These are phyloP conservation scores for Cephonodes hylas DNA, from an alignment of 2,888 invertebrate genomes.

Conservation along the genomic window DNA sequence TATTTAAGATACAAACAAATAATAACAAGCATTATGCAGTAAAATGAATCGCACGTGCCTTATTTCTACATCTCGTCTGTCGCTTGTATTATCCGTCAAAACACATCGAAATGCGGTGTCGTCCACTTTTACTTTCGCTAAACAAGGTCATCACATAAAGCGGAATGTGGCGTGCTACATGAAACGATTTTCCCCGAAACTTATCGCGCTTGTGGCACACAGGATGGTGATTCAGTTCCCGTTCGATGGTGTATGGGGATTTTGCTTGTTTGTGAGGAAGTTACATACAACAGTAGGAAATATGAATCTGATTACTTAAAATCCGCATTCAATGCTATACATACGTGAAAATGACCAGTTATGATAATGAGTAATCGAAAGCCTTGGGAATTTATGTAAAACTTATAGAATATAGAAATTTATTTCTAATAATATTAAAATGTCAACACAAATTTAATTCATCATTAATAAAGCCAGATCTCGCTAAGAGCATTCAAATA, in stretches of 20 bases:
- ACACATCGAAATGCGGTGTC: neutral
- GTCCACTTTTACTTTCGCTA: neutral
- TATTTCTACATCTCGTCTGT: neutral
- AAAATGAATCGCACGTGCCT: neutral
- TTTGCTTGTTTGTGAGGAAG: neutral
- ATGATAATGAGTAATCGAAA: no score
- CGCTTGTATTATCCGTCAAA: neutral
- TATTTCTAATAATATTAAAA: no score
- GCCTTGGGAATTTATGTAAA: no score
- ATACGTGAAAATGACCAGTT: no score
- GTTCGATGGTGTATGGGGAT: neutral
- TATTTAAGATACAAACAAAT: neutral
- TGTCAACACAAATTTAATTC: no score
- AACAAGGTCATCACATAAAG: neutral
- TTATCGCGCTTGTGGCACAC: neutral
- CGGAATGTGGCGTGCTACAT: neutral
- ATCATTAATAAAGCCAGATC: no score
- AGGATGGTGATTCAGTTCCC: slow-evolving; percentile 3
- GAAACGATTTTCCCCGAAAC: slow-evolving; percentile 4
- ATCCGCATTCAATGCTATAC: neutral
- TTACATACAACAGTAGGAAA: neutral
- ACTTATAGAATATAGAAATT: no score
- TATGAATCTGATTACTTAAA: neutral
- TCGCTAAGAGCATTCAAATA: no score
- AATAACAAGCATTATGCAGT: no score